phyloP scores from a whole-genome alignment of 2,888 invertebrate genomes.

The Drosophila engyochracea region DNA sequence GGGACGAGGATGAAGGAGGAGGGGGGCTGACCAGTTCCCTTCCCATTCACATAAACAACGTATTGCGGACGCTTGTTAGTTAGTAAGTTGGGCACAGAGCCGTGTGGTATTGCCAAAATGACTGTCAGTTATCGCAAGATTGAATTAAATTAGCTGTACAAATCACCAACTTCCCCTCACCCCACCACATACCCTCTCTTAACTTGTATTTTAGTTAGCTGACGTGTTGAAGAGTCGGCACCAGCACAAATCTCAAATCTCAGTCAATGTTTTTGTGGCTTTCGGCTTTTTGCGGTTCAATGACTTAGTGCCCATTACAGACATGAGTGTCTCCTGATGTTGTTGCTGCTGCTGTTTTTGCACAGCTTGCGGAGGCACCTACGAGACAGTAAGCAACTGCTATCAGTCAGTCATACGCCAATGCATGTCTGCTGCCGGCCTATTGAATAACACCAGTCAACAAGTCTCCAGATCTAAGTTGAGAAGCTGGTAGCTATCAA shows the following conservation, averaged over 20 bases:
- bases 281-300: conserved; percentile 63
- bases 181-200: neutral
- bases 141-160: conserved; percentile 58
- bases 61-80: conserved; percentile 47
- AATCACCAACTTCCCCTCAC: neutral
- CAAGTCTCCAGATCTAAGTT: conserved; percentile 13
- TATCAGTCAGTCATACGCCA: conserved; percentile 80
- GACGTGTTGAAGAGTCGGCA: conserved; percentile 35
- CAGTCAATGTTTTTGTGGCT: conserved; percentile 32
- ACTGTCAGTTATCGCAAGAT: conserved; percentile 38
- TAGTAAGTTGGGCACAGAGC: conserved; percentile 25
- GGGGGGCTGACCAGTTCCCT: neutral
- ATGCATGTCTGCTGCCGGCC: conserved; percentile 60
- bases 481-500: neutral
- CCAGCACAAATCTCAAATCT: conserved; percentile 28
- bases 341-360: conserved; percentile 38
- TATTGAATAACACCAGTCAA: conserved; percentile 65
- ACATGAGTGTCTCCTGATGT: conserved; percentile 19
- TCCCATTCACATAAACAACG: conserved; percentile 57
- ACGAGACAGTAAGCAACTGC: conserved; percentile 57
- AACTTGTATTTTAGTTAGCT: conserved; percentile 19
- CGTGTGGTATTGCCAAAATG: conserved; percentile 12
- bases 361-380: conserved; percentile 54
- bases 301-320: conserved; percentile 66
- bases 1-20: neutral